phyloP scores from a whole-genome alignment of 2,797 vertebrate genomes.

The Coregonus sp. region DNA sequence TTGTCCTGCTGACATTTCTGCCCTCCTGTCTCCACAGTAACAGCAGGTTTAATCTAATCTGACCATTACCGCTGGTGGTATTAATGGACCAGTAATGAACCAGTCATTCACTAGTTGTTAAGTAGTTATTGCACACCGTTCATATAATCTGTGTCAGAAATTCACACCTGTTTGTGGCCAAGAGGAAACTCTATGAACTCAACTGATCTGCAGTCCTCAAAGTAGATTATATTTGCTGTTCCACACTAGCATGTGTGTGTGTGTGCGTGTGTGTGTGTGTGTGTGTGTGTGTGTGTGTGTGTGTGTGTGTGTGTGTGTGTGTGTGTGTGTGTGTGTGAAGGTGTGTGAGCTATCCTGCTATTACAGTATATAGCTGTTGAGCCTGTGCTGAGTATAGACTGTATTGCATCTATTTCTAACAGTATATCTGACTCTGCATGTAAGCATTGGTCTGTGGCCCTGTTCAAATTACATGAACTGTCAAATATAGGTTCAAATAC shows the following conservation, averaged over 20 bases:
- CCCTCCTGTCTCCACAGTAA: conserved; percentile 21
- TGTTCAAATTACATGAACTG: not conserved
- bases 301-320: no score
- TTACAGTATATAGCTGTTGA: conserved; percentile 6
- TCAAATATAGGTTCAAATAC: conserved; percentile 35
- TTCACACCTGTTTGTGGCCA: not conserved
- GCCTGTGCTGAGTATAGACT: not conserved
- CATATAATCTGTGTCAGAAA: no score
- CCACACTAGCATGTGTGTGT: not conserved
- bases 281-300: not conserved
- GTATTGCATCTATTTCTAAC: not conserved
- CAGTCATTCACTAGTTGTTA: not conserved
- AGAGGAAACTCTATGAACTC: not conserved
- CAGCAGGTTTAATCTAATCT: conserved; percentile 33
- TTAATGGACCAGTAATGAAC: no score
- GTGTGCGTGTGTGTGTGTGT: no score
- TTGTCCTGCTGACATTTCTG: conserved; percentile 33
- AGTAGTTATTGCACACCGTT: not conserved
- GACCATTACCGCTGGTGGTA: conserved; percentile 1
- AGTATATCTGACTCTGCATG: not conserved
- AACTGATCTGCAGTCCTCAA: not conserved
- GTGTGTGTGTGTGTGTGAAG: no score
- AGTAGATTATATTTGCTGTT: not conserved
- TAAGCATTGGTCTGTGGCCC: not conserved
- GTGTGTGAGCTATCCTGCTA: not conserved